Evolutionary conservation across 2,113 vertebrate genomes (phyloP), one percentile per base, ranked within the genome.

Genomic region (Myiopsitta monachus): DNA sequence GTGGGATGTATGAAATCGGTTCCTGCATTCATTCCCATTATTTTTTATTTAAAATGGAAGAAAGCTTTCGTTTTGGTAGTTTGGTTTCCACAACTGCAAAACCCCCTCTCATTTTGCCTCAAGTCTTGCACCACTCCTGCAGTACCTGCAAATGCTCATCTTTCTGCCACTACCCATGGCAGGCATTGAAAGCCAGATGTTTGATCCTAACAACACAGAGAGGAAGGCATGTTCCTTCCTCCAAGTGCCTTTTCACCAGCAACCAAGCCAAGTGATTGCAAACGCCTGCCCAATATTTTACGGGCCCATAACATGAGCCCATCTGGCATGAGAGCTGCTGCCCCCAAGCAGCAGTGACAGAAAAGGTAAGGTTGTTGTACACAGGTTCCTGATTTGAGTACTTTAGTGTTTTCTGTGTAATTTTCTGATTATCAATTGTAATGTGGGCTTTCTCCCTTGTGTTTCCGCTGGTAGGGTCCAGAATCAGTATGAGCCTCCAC

Each of bases 341-440:
- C 72, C 24, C 77, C 90, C 1, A 11, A 79, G 94, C 91, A 92
- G 95, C 90, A 84, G 67, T 6, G 69, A 78, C 74, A 39, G 84
- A 97, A 81, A 76, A 97, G 97, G 97, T 97, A 95, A 96, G 96
- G 95, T 68, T 0, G 0, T 91, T 84, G 91, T 91, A 54, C 76
- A 85, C 78, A 94, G 93, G 85, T 5, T 51, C 55, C 41, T 22
- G 59, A 44, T 46, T 33, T 38, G 2, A 3, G 10, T 67, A 23
- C 27, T 72, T 82, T 24, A n/a, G 43, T 51, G 68, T 24, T 88
- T 86, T 92, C 22, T 33, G 36, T 38, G 47, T 44, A 47, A 22
- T 72, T 74, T 67, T 63, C 66, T 66, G 74, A 36, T 57, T 38
- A 33, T 46, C 43, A 88, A 54, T 0, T 1, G 9, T 96, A 80